Base-by-base conservation (phyloP, 2,888 invertebrate genomes). In the Drosophila maculinotata region DNA sequence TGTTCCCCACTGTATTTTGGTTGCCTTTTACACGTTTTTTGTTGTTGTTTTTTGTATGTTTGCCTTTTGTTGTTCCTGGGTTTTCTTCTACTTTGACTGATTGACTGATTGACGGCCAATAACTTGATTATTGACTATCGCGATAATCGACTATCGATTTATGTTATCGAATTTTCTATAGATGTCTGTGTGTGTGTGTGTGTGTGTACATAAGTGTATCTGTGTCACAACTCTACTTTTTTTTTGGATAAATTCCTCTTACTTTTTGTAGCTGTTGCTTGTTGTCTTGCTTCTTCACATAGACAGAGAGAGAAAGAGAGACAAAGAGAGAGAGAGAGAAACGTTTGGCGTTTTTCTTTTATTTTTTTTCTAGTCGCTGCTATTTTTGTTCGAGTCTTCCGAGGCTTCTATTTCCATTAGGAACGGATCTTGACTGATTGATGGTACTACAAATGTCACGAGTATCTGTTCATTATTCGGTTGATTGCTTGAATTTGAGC, bases 381-480 rank as follows among this genome's bases (percentile, higher is more conserved):
- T 44, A 2, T 15, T 2, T 36, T 30, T 3, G 17, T 0, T 30
- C 9, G n/a, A 17, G 23, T 25, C 14, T 33, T n/a, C n/a, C n/a
- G n/a, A n/a, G n/a, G 9, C 48, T 4, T 23, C 14, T 57, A 60
- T 74, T 74, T 56, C 62, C 53, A 59, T 67, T 58, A 42, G 20
- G 20, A 20, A n/a, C n/a, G n/a, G n/a, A n/a, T n/a, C n/a, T n/a
- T n/a, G n/a, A n/a, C n/a, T n/a, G n/a, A n/a, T n/a, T n/a, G n/a
- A n/a, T n/a, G n/a, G n/a, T n/a, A n/a, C n/a, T n/a, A n/a, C n/a
- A n/a, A n/a, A n/a, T n/a, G n/a, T 79, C 72, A 64, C 70, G 70
- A 54, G 42, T 71, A 49, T 79, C 66, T 78, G 76, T 60, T 56
- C n/a, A n/a, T n/a, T n/a, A n/a, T 79, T 51, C 41, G 35, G 67